Evolutionary conservation across 2,888 invertebrate species (phyloP), one percentile per base, ranked within the genome.

Genomic region (Drosophila seclusa): DNA sequence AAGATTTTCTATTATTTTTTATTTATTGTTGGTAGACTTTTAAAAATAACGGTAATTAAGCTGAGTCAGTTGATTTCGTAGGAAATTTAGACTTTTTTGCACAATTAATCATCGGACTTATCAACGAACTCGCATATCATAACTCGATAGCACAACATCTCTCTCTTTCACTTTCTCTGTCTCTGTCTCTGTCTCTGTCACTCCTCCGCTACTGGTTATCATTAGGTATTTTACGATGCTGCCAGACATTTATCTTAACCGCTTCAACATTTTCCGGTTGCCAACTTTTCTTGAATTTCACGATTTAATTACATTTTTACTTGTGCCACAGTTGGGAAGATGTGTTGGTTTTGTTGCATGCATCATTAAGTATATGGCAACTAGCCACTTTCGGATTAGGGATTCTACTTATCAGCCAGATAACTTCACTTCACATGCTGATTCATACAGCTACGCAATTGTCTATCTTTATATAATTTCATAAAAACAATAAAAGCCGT

Each of bases 271-370:
- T 63, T 76, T 73, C 45, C 68, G 48, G 32, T 64, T 45, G 45
- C 57, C n/a, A 54, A 45, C 24, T 50, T 70, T 71, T 66, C 62
- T 65, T 49, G 27, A 58, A 40, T 54, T 62, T 66, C 18, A 50
- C 58, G 48, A 36, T 69, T 49, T 50, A 60, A 55, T 69, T 58
- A 49, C 53, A 21, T 57, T 60, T 68, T 59, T 78, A 78, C 68
- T 76, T 75, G 78, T 72, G 78, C 27, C 50, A 42, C 45, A 34
- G 13, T 36, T 52, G 53, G 38, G 53, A 32, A 31, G 4, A 11
- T 62, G 45, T 32, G 50, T 62, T 61, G 10, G 21, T 34, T 32
- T 38, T 21, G 59, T 69, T 73, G 57, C 24, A 61, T 40, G 2
- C 31, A 16, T 50, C 2, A 38, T 8, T 38, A 38, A 57, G n/a